These are phyloP conservation scores for Danio jaintianensis DNA, from an alignment of 2,797 vertebrate genomes.

Conservation along the genomic window DNA sequence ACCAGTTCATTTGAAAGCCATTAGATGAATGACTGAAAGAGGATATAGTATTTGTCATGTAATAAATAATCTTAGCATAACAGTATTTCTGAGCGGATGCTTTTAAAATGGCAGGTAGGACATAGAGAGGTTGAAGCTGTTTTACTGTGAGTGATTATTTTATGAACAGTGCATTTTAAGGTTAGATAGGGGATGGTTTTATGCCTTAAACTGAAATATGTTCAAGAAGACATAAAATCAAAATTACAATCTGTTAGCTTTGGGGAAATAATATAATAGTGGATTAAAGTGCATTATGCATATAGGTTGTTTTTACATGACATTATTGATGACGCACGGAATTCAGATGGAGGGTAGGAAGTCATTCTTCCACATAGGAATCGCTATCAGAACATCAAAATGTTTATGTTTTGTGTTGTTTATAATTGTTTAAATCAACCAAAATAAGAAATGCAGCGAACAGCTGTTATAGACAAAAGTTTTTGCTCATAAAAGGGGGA, in stretches of 20 bases:
- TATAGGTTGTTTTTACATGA: too few species aligned
- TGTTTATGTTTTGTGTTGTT: too few species aligned
- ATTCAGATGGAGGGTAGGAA: too few species aligned
- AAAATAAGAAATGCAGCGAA: too few species aligned
- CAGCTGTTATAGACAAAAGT: too few species aligned
- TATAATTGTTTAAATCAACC: too few species aligned
- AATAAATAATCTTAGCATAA: constrained; percentile 14
- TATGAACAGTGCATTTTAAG: neutral
- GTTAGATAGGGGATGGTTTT: neutral
- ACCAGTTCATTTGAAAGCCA: constrained; percentile 9
- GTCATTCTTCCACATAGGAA: too few species aligned
- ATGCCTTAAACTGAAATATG: neutral
- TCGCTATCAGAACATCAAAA: too few species aligned
- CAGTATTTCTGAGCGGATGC: neutral
- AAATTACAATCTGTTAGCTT: neutral
- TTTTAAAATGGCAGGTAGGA: constrained; percentile 31
- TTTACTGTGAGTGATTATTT: constrained; percentile 47
- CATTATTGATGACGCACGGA: too few species aligned
- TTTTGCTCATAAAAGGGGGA: too few species aligned
- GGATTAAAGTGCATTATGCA: neutral
- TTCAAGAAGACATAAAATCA: neutral
- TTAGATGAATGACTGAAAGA: constrained; percentile 29
- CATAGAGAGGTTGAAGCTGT: constrained; percentile 46
- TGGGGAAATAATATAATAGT: neutral
- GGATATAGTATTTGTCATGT: constrained; percentile 20